Percentiles rank a stretch among this genome's conserved stretches.
Conservation (phyloP, 2,113 vertebrate genomes). For the Datnioides undecimradiatus region DNA sequence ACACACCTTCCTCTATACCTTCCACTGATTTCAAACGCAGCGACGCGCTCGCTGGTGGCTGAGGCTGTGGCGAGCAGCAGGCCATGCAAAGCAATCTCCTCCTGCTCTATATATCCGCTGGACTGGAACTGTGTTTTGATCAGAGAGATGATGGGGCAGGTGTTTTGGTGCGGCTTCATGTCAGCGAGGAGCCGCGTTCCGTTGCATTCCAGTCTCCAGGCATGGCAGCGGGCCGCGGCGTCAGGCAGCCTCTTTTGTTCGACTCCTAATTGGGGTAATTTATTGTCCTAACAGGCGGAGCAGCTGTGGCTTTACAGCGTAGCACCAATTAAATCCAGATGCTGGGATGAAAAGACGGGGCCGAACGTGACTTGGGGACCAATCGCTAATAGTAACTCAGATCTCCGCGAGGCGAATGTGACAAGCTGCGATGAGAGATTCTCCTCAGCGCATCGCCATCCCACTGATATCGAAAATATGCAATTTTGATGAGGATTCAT, state of each 20-base stretch:
- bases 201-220: slow-evolving; percentile 30
- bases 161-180: slow-evolving; percentile 51
- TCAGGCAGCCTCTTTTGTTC: slow-evolving; percentile 73
- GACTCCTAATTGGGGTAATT: slow-evolving; percentile 82
- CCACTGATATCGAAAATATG: slow-evolving; percentile 29
- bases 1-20: slow-evolving; percentile 44
- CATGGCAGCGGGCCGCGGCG: slow-evolving; percentile 42
- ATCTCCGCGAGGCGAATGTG: slow-evolving; percentile 48
- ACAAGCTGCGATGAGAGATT: slow-evolving; percentile 39
- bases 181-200: slow-evolving; percentile 45
- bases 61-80: background rate
- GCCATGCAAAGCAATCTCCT: slow-evolving; percentile 45
- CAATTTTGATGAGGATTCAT: slow-evolving; percentile 48
- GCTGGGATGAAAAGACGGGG: slow-evolving; percentile 67
- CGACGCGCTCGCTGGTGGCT: background rate
- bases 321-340: slow-evolving; percentile 80
- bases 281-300: slow-evolving; percentile 81
- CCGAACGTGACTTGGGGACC: slow-evolving; percentile 68
- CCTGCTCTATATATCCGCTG: slow-evolving; percentile 36
- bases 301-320: slow-evolving; percentile 81
- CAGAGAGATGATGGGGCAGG: slow-evolving; percentile 54
- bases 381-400: slow-evolving; percentile 57
- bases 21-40: slow-evolving; percentile 41
- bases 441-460: background rate
- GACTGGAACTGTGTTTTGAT: slow-evolving; percentile 58